phyloP scores from a whole-genome alignment of 2,888 invertebrate species.

The Sarcophaga subvicina region DNA sequence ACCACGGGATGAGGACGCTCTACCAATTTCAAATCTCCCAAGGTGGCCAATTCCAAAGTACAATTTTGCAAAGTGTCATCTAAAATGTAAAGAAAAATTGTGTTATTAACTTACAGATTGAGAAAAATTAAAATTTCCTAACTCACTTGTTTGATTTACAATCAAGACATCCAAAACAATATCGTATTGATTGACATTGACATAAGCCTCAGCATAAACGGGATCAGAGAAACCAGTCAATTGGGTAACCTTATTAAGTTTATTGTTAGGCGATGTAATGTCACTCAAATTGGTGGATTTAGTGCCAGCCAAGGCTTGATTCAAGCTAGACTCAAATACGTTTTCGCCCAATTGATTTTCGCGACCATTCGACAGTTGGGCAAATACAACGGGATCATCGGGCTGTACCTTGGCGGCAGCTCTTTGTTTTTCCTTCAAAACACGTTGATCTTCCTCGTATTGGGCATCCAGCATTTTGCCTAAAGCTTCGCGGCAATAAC shows the following conservation, averaged over 20 bases:
- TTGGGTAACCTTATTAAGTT: slow-evolving; percentile 93
- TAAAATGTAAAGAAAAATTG: slow-evolving; percentile 69
- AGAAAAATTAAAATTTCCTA: not conserved
- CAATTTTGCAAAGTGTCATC: slow-evolving; percentile 98
- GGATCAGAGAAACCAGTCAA: slow-evolving; percentile 99
- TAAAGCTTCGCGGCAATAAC: slow-evolving; percentile 89
- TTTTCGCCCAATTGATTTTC: slow-evolving; percentile 85
- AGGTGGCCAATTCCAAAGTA: slow-evolving; percentile 97
- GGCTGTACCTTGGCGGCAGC: slow-evolving; percentile 88
- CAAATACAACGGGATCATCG: slow-evolving; percentile 92
- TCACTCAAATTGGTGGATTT: slow-evolving; percentile 82
- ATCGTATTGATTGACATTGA: slow-evolving; percentile 99
- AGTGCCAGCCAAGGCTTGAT: slow-evolving; percentile 91
- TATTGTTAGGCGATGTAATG: slow-evolving; percentile 84
- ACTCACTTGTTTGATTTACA: slow-evolving; percentile 96
- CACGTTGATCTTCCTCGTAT: slow-evolving; percentile 83
- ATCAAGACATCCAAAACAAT: slow-evolving; percentile 98
- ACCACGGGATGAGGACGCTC: slow-evolving; percentile 98
- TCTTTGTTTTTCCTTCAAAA: slow-evolving; percentile 86
- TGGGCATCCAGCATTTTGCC: slow-evolving; percentile 92
- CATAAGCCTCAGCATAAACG: slow-evolving; percentile 99
- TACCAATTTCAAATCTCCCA: slow-evolving; percentile 98
- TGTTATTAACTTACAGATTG: not conserved
- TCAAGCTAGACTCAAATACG: slow-evolving; percentile 96
- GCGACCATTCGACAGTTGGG: slow-evolving; percentile 88